Base-by-base conservation (phyloP, 2,797 vertebrate genomes). In the Hydrocynus forskahlii region DNA sequence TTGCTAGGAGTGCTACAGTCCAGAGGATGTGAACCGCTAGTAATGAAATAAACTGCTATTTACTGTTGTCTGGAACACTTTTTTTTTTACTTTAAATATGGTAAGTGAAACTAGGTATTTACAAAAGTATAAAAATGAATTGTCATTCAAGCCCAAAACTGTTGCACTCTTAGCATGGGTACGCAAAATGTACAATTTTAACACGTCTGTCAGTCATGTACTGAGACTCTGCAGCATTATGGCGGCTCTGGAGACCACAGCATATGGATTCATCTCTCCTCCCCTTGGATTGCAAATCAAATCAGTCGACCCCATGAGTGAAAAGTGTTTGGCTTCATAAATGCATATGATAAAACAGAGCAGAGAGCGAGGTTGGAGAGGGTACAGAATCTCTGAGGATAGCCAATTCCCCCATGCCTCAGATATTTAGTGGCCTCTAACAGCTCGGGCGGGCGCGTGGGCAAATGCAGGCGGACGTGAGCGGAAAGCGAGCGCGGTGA, bases 391-490 rank as follows among this genome's bases (percentile, higher is more conserved):
- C 82, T 84, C 81, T 14, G 82, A 80, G 86, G 85, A 87, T 84
- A 83, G 82, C 50, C 70, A 81, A 84, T 84, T 75, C 88, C 84
- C 81, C 21, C 78, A 75, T 21, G 86, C 76, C 79, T 82, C 83
- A 79, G 85, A 85, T 84, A 82, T 87, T 87, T 87, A 87, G 83
- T 84, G 81, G 83, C 67, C 81, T 86, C 80, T 86, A 85, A 86
- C 81, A 71, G 79, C 70, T 78, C 75, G 40, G 76, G 73, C 48
- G 68, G 60, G 76, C 25, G 75, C 64, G 72, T 82, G 85, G 81
- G 83, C 83, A 83, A 83, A 81, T 81, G 59, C 55, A 83, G 71
- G 68, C 17, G 75, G 81, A 83, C 81, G 77, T 88, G 87, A 86
- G 78, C 25, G 9, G 85, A 83, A 84, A 85, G 57, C 81, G n/a